Evolutionary conservation across 2,113 vertebrate species (phyloP), one percentile per base, ranked within the genome.

Genomic region (Ailurus styani): DNA sequence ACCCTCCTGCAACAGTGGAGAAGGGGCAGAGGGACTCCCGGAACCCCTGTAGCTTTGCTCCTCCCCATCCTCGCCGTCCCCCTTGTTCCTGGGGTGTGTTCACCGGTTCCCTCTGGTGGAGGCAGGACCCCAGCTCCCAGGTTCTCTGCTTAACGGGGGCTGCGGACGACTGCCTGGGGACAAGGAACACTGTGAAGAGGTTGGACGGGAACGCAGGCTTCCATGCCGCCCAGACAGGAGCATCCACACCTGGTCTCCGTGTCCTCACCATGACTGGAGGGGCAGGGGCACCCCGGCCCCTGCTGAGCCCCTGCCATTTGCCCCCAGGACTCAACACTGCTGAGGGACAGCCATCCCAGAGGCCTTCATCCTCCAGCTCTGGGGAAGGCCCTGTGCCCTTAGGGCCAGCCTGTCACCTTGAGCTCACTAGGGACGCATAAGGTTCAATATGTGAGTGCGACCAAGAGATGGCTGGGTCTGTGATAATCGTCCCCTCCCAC

Each of bases 361-460:
- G 21, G 21, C 57, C 73, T 68, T 55, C 10, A 20, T 8, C 78
- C 54, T 64, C 40, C 25, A 68, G 75, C 83, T 77, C 87, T 14
- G 17, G n/a, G 20, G 42, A 12, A 68, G 34, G 60, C 42, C 47
- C 40, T 18, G 70, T 8, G 68, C 11, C 81, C 84, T 93, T 20
- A 20, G 64, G 78, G 93, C 85, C 82, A 47, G 27, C 34, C 64
- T 52, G 52, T 66, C 50, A 57, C 68, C 57, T 34, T 5, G 37
- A 91, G 20, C 31, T 79, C 73, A 52, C 97, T 94, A 95, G 92
- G 29, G 87, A 73, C 73, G 31, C 29, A 77, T 89, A 70, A 87
- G 15, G 89, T 93, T 75, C 70, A 27, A 52, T 70, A 82, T 15
- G 23, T 45, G 94, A 91, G 90, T 66, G 87, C 95, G 96, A 89